Percentiles rank a stretch among this genome's conserved stretches.
These are phyloP conservation scores for Aethes cnicana DNA, from an alignment of 2,888 invertebrate species.

Conservation along the genomic window DNA sequence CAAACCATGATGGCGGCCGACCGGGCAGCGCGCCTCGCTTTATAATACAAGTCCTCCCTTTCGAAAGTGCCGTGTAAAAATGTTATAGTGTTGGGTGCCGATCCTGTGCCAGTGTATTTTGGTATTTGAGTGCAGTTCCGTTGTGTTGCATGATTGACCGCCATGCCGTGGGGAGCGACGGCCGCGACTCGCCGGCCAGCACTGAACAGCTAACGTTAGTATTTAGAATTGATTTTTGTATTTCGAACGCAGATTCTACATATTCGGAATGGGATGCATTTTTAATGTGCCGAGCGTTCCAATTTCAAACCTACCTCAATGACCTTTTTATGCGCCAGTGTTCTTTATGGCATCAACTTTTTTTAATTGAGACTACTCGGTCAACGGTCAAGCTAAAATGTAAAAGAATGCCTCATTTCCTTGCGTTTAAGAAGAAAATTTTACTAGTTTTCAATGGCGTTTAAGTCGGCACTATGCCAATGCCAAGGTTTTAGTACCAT, in stretches of 20 bases:
- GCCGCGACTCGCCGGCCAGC: slow-evolving; percentile 75
- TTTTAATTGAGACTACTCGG: too few species aligned
- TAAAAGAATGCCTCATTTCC: too few species aligned
- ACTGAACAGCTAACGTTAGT: slow-evolving; percentile 79
- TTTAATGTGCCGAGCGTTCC: too few species aligned
- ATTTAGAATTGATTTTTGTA: slow-evolving; percentile 33
- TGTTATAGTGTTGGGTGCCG: slow-evolving; percentile 62
- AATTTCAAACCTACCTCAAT: not conserved
- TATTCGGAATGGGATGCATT: not conserved
- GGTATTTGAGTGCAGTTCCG: slow-evolving; percentile 61
- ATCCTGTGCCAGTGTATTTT: slow-evolving; percentile 48
- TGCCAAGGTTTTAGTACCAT: not conserved
- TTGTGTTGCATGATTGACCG: slow-evolving; percentile 76
- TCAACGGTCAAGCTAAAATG: too few species aligned
- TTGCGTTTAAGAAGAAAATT: too few species aligned
- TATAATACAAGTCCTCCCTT: slow-evolving; percentile 42
- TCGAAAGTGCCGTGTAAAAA: slow-evolving; percentile 52
- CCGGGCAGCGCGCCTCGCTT: slow-evolving; percentile 66
- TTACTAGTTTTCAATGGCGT: not conserved
- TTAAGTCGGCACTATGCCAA: slow-evolving; percentile 3
- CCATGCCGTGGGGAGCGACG: slow-evolving; percentile 71
- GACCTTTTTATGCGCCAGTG: too few species aligned
- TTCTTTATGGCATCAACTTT: too few species aligned
- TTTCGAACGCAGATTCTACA: slow-evolving; percentile 16
- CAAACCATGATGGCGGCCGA: slow-evolving; percentile 73